Conservation (phyloP, 2,797 vertebrate genomes). For the Iguana delicatissima region DNA sequence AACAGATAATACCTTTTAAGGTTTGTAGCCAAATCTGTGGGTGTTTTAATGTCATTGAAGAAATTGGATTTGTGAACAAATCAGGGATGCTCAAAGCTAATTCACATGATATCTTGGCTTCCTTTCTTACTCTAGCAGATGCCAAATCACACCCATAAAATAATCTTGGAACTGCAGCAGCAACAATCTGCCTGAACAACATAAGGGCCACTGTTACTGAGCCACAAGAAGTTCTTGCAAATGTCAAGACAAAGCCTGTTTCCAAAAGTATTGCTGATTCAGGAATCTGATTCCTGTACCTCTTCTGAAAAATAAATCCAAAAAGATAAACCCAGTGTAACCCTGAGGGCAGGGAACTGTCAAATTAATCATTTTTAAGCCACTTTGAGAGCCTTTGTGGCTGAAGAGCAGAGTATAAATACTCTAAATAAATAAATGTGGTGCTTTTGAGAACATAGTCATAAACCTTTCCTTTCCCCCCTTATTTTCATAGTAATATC, state of each 20-base stretch:
- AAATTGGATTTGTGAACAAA: neutral
- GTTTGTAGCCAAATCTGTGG: neutral
- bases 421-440: neutral
- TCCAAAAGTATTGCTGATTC: neutral
- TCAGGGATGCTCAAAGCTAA: neutral
- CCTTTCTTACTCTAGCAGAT: neutral
- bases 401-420: too few relatives aligned
- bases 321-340: neutral
- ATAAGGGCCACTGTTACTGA: neutral
- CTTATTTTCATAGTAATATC: neutral
- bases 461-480: neutral
- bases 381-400: too few relatives aligned
- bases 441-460: neutral
- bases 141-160: neutral
- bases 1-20: neutral
- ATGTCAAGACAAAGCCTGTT: neutral
- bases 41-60: neutral
- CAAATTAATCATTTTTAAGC: too few relatives aligned
- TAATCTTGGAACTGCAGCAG: neutral
- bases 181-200: neutral
- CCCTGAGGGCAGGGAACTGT: too few relatives aligned
- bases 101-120: neutral
- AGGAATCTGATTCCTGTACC: neutral
- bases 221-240: too few relatives aligned
- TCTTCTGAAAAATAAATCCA: neutral